phyloP scores from a whole-genome alignment of 2,113 vertebrate species.

The Chaetorhynchus papuensis region DNA sequence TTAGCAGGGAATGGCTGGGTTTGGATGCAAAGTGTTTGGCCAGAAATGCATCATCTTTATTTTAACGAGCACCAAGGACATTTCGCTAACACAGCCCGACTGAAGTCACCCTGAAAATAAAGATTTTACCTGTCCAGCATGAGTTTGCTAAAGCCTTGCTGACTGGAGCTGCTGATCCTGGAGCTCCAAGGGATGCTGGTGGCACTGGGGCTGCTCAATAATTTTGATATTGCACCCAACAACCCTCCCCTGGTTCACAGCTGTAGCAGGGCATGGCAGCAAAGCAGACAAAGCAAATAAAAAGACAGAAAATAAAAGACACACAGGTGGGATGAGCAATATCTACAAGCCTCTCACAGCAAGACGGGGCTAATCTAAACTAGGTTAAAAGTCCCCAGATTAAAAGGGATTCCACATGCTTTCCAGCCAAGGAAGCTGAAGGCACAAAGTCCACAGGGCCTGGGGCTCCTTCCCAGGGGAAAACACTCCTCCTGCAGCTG shows the following conservation, averaged over 20 bases:
- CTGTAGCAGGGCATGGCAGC: background rate
- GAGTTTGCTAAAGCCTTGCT: background rate
- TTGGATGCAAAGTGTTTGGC: background rate
- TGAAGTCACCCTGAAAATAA: background rate
- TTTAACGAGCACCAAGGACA: background rate
- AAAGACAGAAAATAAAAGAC: background rate
- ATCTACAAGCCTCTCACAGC: background rate
- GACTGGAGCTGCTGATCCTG: background rate
- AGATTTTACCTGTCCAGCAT: background rate
- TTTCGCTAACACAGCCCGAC: background rate
- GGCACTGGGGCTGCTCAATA: background rate
- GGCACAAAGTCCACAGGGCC: background rate
- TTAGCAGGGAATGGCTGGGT: background rate
- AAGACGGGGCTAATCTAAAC: background rate
- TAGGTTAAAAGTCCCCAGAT: background rate
- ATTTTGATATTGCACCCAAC: background rate
- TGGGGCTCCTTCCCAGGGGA: background rate
- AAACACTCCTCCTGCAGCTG: background rate
- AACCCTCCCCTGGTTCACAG: background rate
- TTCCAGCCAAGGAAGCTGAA: background rate
- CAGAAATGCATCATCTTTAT: background rate
- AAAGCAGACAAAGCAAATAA: background rate
- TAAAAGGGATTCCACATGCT: background rate
- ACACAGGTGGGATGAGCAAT: rapidly evolving
- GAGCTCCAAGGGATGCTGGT: background rate